phyloP scores from a whole-genome alignment of 2,797 vertebrate species.

The Smutsia temminckii region DNA sequence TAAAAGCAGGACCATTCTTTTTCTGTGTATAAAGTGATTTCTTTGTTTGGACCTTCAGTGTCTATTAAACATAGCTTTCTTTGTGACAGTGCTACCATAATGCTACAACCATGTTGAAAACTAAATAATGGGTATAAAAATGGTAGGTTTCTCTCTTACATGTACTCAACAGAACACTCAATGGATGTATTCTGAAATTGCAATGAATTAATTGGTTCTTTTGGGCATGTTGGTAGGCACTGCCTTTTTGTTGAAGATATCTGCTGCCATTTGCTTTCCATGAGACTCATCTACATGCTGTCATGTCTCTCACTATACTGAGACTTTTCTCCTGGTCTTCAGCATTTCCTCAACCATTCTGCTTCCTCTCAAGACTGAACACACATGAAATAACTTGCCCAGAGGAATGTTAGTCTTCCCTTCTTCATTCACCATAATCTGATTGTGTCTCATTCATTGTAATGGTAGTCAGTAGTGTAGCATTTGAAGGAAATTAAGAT shows the following conservation, averaged over 20 bases:
- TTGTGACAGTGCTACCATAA: background rate
- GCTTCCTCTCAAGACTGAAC: background rate
- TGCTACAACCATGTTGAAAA: background rate
- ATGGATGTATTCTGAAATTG: background rate
- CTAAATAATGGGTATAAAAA: background rate
- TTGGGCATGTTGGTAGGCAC: background rate
- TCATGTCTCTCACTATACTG: background rate
- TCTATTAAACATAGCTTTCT: background rate
- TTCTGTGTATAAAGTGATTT: background rate
- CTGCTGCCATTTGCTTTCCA: background rate
- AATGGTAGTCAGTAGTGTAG: background rate
- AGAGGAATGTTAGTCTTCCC: background rate
- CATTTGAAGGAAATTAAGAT: conserved; percentile 1
- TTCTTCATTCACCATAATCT: background rate
- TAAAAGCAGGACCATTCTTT: background rate
- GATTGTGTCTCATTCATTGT: background rate
- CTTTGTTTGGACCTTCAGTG: background rate
- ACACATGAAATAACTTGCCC: background rate
- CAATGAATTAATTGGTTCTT: background rate
- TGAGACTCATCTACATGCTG: background rate
- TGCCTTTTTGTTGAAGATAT: background rate
- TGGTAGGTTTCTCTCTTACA: background rate
- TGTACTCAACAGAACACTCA: background rate
- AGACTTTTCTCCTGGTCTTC: background rate
- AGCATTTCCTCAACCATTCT: background rate